These are phyloP conservation scores for Ephydatia muelleri DNA, from an alignment of 37 sponge, comb jelly and placozoan genomes.

Conservation along the genomic window DNA sequence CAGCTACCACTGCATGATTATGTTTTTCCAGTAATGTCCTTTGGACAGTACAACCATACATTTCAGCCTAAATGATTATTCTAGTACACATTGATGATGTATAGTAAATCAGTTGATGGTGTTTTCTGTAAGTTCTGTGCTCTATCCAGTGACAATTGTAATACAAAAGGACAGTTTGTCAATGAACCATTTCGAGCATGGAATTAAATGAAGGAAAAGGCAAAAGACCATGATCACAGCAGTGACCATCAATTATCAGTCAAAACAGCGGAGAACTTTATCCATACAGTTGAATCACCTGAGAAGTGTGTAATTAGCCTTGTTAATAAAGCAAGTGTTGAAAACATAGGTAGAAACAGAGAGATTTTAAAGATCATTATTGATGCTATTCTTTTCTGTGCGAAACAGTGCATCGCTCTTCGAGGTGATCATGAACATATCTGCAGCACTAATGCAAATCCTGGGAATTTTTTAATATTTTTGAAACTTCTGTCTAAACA, in stretches of 20 bases:
- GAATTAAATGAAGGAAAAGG: background rate
- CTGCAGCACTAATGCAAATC: background rate
- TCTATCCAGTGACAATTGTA: background rate
- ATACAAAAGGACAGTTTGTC: background rate
- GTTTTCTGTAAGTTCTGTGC: background rate
- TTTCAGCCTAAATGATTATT: no score
- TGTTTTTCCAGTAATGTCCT: no score
- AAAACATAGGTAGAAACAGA: slow-evolving; percentile 1
- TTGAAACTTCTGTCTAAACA: slow-evolving; percentile 16
- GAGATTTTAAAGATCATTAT: slow-evolving; percentile 9
- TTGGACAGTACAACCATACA: no score
- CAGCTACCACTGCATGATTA: no score
- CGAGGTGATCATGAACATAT: slow-evolving; percentile 28
- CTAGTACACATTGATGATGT: no score
- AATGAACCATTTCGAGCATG: background rate
- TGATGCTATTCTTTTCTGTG: slow-evolving; percentile 25
- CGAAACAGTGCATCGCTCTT: slow-evolving; percentile 41
- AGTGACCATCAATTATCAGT: slow-evolving; percentile 1
- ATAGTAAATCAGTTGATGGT: background rate
- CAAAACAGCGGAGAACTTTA: background rate
- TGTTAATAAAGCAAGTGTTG: background rate
- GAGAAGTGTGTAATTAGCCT: background rate
- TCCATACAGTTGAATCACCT: background rate
- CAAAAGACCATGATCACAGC: background rate
- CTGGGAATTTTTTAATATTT: slow-evolving; percentile 37